These are phyloP conservation scores for Planococcus citri DNA, from an alignment of 1,140 invertebrate species.

Conservation along the genomic window DNA sequence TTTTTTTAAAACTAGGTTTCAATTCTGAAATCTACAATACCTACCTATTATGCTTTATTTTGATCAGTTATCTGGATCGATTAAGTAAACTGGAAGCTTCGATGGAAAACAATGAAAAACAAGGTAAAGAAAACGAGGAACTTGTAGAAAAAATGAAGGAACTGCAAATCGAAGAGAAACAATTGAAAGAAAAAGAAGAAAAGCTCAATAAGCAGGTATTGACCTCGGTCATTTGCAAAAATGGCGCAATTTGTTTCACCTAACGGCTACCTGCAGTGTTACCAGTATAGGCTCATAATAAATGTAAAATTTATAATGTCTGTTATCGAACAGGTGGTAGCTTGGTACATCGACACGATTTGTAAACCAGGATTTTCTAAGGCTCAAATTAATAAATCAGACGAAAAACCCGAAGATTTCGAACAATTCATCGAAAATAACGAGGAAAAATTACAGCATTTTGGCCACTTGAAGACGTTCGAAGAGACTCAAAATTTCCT, in stretches of 20 bases:
- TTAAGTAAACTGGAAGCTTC: neutral
- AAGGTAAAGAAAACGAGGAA: neutral
- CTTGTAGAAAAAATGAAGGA: neutral
- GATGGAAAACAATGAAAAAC: neutral
- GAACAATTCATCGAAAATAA: neutral
- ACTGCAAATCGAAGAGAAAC: neutral
- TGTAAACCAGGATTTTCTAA: slow-evolving; percentile 3
- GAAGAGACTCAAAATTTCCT: slow-evolving; percentile 10
- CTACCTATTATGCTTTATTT: too few species aligned
- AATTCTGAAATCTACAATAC: too few species aligned
- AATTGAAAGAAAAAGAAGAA: slow-evolving; percentile 7
- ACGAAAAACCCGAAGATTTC: neutral
- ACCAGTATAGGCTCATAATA: too few species aligned
- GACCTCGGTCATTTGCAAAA: too few species aligned
- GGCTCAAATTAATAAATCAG: neutral
- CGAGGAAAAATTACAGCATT: neutral
- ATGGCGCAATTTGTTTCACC: too few species aligned
- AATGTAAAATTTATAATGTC: too few species aligned
- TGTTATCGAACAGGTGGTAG: neutral
- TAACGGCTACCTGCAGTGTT: too few species aligned
- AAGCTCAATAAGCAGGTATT: neutral
- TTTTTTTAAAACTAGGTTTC: too few species aligned
- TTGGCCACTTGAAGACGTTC: neutral
- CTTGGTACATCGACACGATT: slow-evolving; percentile 9
- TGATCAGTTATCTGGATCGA: neutral